Evolutionary conservation across 2,113 vertebrate species (phyloP).

Genomic region (Pelobates fuscus): DNA sequence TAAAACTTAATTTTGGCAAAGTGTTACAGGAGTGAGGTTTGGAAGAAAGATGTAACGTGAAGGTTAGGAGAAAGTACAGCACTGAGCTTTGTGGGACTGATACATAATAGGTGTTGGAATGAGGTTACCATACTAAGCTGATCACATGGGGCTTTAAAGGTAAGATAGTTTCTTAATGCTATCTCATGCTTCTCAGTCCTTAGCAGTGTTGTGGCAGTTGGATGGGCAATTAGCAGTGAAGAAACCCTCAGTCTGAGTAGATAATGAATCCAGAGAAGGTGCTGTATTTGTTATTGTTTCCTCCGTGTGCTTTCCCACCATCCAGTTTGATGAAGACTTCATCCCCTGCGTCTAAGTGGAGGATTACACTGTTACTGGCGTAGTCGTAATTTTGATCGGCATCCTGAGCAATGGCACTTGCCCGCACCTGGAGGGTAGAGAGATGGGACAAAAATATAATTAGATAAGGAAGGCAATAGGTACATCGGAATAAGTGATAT

Average conservation of each 20-base stretch:
- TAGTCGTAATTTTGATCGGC: constrained; percentile 98
- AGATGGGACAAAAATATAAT: constrained; percentile 31
- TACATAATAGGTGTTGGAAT: constrained; percentile 13
- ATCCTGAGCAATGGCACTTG: constrained; percentile 95
- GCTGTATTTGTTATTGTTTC: constrained; percentile 99
- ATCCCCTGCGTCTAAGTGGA: constrained; percentile 93
- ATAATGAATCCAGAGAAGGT: constrained; percentile 98
- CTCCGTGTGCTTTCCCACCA: constrained; percentile 94
- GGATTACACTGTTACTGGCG: constrained; percentile 96
- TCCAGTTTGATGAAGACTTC: constrained; percentile 97
- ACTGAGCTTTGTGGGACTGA: not conserved
- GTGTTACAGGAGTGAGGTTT: too few relatives aligned
- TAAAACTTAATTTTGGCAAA: too few relatives aligned
- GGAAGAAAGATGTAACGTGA: constrained; percentile 10
- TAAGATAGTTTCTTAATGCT: not conserved
- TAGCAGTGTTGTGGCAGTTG: not conserved
- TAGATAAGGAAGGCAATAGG: too few relatives aligned
- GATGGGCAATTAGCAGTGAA: not conserved
- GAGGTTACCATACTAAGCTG: not conserved
- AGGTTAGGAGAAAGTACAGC: constrained; percentile 9
- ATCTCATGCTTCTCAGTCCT: not conserved
- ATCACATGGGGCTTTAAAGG: not conserved
- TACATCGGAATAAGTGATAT: too few relatives aligned
- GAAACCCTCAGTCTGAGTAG: constrained; percentile 85
- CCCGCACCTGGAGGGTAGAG: constrained; percentile 79